These are phyloP conservation scores for Haemorhous mexicanus DNA, from an alignment of 2,113 vertebrate species.

Conservation along the genomic window DNA sequence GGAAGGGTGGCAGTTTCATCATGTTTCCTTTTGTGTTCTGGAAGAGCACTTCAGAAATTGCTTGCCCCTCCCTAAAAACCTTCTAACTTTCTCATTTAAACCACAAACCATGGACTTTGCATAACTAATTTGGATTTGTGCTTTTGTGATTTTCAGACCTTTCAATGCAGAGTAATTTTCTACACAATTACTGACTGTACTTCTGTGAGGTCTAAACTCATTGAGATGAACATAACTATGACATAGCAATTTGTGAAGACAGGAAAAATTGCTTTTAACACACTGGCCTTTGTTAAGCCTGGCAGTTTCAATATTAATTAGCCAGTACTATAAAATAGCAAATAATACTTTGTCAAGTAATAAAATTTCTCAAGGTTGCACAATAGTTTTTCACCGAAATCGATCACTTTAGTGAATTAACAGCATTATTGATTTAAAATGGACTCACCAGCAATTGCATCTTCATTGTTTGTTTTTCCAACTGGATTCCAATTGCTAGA, in stretches of 20 bases:
- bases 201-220: neutral
- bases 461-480: neutral
- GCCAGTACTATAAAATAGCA: neutral
- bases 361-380: neutral
- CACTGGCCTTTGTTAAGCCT: neutral
- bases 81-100: neutral
- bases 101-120: neutral
- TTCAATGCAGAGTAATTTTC: neutral
- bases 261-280: neutral
- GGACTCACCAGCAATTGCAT: neutral
- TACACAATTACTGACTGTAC: neutral
- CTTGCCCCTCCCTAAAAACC: neutral
- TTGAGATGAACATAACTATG: neutral
- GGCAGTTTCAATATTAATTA: neutral
- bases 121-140: neutral
- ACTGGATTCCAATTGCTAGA: neutral
- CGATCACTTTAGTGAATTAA: neutral
- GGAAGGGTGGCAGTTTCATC: neutral
- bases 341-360: neutral
- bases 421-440: neutral
- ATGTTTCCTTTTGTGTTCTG: neutral
- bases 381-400: neutral
- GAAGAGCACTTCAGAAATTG: neutral
- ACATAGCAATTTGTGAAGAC: neutral
- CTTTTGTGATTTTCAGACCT: neutral